Conservation (phyloP, 2,797 vertebrate genomes). For the Miichthys miiuy region DNA sequence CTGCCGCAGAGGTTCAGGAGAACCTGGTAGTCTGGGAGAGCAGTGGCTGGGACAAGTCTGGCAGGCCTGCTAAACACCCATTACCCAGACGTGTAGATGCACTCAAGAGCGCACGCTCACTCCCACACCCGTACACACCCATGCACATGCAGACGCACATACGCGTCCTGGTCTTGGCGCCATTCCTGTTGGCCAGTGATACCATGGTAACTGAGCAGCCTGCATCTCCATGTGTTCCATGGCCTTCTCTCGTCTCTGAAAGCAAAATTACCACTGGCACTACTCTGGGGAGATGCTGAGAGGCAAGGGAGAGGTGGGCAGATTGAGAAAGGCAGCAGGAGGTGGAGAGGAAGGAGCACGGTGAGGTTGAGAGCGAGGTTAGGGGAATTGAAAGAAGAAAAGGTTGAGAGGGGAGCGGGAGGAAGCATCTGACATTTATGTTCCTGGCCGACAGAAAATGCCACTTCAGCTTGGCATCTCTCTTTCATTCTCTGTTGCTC, state of each 20-base stretch:
- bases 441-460: conserved; percentile 72
- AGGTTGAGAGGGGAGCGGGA: conserved; percentile 74
- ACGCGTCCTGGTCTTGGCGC: conserved; percentile 62
- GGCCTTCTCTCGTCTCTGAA: conserved; percentile 67
- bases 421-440: conserved; percentile 80
- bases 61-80: conserved; percentile 82
- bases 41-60: conserved; percentile 76
- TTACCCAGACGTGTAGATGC: conserved; percentile 75
- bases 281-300: conserved; percentile 67
- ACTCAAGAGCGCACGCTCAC: conserved; percentile 42
- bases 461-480: conserved; percentile 73
- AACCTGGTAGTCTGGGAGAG: conserved; percentile 77
- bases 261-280: conserved; percentile 71
- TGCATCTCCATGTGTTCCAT: conserved; percentile 70
- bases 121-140: conserved; percentile 49
- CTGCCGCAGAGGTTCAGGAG: conserved; percentile 81
- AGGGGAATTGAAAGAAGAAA: conserved; percentile 75
- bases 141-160: conserved; percentile 34
- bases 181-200: conserved; percentile 69
- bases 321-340: conserved; percentile 68
- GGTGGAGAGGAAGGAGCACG: conserved; percentile 73
- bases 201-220: conserved; percentile 77
- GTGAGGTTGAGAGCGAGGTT: conserved; percentile 71
- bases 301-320: conserved; percentile 57
- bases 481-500: conserved; percentile 64